Conservation (phyloP, 2,113 vertebrate species). For the Sialia sialis region DNA sequence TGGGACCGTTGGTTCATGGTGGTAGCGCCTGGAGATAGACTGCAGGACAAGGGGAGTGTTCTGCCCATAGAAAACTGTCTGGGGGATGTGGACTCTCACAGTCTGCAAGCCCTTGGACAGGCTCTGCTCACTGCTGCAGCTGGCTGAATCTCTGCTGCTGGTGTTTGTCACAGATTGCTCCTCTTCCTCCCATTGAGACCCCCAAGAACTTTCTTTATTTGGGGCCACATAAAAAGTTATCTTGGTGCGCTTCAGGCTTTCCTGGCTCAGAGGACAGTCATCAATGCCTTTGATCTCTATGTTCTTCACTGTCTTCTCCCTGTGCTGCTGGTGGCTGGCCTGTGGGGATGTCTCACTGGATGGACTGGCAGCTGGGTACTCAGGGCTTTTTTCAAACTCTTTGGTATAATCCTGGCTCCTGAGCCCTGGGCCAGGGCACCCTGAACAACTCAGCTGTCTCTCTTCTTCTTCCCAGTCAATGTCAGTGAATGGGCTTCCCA, state of each 20-base stretch:
- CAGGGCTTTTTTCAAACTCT: neutral
- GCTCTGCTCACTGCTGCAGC: neutral
- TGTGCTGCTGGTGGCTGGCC: neutral
- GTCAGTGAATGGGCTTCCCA: neutral
- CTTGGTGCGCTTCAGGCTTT: slow-evolving; percentile 72
- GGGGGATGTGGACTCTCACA: slow-evolving; percentile 66
- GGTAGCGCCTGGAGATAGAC: slow-evolving; percentile 47
- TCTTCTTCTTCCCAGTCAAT: neutral
- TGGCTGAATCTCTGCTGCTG: neutral
- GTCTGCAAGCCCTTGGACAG: neutral
- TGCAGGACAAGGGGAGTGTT: slow-evolving; percentile 69
- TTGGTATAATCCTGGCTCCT: neutral
- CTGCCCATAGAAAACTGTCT: slow-evolving; percentile 76
- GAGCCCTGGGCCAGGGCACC: neutral
- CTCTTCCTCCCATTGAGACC: neutral
- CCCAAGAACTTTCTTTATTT: slow-evolving; percentile 1
- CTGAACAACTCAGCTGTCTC: neutral
- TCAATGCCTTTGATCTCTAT: slow-evolving; percentile 18
- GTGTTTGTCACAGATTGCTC: neutral
- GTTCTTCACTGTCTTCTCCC: slow-evolving; percentile 51
- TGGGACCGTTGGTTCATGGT: neutral
- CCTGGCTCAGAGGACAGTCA: neutral
- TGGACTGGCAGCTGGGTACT: neutral
- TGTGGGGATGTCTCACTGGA: neutral
- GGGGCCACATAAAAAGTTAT: slow-evolving; percentile 70